Conservation (phyloP, 1,140 invertebrate species). For the Aphidius gifuensis region DNA sequence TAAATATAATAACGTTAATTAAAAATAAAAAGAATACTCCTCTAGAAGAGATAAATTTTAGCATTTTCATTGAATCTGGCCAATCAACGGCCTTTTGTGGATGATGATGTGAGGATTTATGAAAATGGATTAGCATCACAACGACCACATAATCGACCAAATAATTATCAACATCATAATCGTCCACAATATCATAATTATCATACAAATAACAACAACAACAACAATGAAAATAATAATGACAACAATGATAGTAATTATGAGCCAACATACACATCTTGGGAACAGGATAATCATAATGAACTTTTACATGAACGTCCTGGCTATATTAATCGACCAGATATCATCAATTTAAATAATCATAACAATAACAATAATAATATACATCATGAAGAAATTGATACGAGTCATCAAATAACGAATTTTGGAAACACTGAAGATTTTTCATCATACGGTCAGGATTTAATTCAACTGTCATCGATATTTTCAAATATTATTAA, state of each 20-base stretch:
- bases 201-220: slow-evolving; percentile 41
- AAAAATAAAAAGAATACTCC: not conserved
- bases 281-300: slow-evolving; percentile 36
- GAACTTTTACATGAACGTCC: slow-evolving; percentile 33
- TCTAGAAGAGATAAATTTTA: slow-evolving; percentile 35
- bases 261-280: slow-evolving; percentile 30
- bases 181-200: slow-evolving; percentile 23
- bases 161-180: slow-evolving; percentile 32
- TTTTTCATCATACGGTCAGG: slow-evolving; percentile 38
- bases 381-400: slow-evolving; percentile 16
- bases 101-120: slow-evolving; percentile 50
- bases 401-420: too few species aligned
- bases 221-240: slow-evolving; percentile 49
- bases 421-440: slow-evolving; percentile 31
- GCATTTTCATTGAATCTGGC: slow-evolving; percentile 49
- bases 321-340: slow-evolving; percentile 39
- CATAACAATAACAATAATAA: slow-evolving; percentile 27
- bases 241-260: slow-evolving; percentile 43
- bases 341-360: slow-evolving; percentile 18
- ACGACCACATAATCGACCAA: slow-evolving; percentile 29
- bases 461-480: slow-evolving; percentile 48
- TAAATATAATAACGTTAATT: not conserved
- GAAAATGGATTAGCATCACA: slow-evolving; percentile 26
- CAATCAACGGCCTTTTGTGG: slow-evolving; percentile 50
- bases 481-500: slow-evolving; percentile 35